These are phyloP conservation scores for Ancistrus triradiatus DNA, from an alignment of 2,113 vertebrate genomes.

Conservation along the genomic window DNA sequence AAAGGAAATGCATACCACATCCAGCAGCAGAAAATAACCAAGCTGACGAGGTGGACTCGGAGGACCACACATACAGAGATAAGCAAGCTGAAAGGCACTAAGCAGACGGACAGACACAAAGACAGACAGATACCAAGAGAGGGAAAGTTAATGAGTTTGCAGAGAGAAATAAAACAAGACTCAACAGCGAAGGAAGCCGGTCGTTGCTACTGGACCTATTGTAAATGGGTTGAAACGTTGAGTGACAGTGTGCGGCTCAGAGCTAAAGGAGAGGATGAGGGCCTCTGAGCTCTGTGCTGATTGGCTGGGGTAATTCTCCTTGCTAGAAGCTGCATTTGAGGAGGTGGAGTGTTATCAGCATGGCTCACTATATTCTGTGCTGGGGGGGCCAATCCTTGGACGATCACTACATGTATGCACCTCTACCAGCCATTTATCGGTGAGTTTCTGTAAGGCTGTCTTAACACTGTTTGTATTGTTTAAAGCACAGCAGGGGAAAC, in stretches of 20 bases:
- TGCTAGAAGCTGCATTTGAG: slow-evolving; percentile 28
- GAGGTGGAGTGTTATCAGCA: slow-evolving; percentile 42
- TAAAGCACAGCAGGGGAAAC: no score
- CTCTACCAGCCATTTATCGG: slow-evolving; percentile 65
- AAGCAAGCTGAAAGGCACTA: neutral
- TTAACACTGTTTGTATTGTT: no score
- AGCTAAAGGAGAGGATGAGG: neutral
- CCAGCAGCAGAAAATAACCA: slow-evolving; percentile 47
- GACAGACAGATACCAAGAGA: neutral
- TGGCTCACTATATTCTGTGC: slow-evolving; percentile 69
- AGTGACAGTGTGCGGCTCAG: neutral
- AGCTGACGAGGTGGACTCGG: slow-evolving; percentile 29
- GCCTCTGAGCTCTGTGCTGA: neutral
- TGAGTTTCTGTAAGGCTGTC: slow-evolving; percentile 49
- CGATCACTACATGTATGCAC: slow-evolving; percentile 61
- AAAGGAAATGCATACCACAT: slow-evolving; percentile 49
- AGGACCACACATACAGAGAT: slow-evolving; percentile 31
- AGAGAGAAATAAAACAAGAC: neutral
- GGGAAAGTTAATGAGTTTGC: slow-evolving; percentile 13
- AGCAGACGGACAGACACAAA: neutral
- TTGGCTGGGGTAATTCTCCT: slow-evolving; percentile 13
- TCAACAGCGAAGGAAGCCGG: neutral
- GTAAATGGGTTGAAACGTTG: neutral
- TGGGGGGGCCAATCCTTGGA: slow-evolving; percentile 67
- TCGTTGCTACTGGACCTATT: no score